Evolutionary conservation across 2,888 invertebrate genomes (phyloP), one percentile per base, ranked within the genome.

Genomic region (Leptogaster cylindrica): DNA sequence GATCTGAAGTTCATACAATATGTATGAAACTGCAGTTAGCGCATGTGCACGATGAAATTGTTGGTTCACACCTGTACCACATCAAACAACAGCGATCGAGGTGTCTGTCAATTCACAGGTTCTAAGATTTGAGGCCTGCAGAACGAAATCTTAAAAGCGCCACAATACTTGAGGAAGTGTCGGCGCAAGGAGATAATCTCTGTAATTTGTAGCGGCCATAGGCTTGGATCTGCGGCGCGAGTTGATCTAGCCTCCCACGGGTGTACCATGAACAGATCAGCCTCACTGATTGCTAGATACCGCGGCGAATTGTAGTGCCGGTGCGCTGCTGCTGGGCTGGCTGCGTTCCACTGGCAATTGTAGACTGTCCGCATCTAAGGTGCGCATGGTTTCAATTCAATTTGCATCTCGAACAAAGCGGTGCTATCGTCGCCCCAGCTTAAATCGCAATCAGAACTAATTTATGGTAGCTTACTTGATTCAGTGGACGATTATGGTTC

Each of bases 351-450:
- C 12, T 10, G 27, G n/a, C 36, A 12, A 36, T 36, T 36, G 25
- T 28, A 25, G 27, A 23, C 28, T 50, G 50, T 50, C 50, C 25
- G 50, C 50, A 28, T 41, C 25, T 41, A 8, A 63, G 44, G 31
- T 41, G 61, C 61, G 44, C 44, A 63, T 44, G 28, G 46, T 44
- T 63, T 44, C 61, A 63, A 63, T 63, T 63, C 28, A 63, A 63
- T 63, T 63, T 63, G 61, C 61, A 63, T 63, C 44, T 63, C n/a
- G n/a, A 63, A 63, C 61, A 44, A 44, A 61, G 44, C 27, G 28
- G n/a, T 61, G 52, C 52, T 52, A 52, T 52, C 52, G 52, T 52
- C 52, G 52, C 52, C n/a, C 18, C 52, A 18, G 52, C 52, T 52
- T 52, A 31, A 52, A 52, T 52, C 52, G 52, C 14, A 52, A 52